A percentile compares a stretch with the other conserved stretches of the same genome.
phyloP scores from a whole-genome alignment of 2,113 vertebrate species.

The Cynocephalus volans region DNA sequence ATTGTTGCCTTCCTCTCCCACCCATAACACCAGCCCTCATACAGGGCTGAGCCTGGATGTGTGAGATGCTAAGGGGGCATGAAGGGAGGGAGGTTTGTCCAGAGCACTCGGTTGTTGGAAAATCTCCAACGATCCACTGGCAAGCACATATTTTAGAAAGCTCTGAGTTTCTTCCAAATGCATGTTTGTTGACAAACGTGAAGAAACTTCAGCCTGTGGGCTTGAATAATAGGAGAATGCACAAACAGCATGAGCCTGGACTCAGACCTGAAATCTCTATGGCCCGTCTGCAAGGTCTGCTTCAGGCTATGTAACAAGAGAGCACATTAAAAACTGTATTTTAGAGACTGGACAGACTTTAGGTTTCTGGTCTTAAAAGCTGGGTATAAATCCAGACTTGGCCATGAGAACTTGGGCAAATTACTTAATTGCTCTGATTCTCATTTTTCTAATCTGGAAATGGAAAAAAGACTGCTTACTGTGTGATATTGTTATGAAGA shows the following conservation, averaged over 20 bases:
- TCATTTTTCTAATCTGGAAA: background rate
- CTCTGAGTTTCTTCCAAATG: constrained; percentile 7
- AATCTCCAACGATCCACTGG: background rate
- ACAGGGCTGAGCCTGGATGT: background rate
- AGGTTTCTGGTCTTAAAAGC: constrained; percentile 16
- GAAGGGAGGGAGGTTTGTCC: background rate
- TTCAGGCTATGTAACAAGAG: background rate
- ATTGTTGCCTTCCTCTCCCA: background rate
- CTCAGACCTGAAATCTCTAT: background rate
- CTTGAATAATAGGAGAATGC: background rate
- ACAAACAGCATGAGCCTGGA: background rate
- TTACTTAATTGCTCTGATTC: background rate
- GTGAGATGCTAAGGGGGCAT: background rate
- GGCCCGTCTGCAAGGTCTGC: background rate
- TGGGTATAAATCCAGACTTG: background rate
- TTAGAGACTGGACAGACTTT: background rate
- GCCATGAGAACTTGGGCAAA: background rate
- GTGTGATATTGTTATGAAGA: background rate
- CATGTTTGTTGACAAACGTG: background rate
- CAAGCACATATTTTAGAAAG: background rate
- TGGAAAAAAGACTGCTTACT: background rate
- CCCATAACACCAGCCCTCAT: background rate
- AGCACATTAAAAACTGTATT: background rate
- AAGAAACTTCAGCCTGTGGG: background rate
- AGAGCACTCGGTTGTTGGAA: background rate